These are phyloP conservation scores for Neocrepidodera transversa DNA, from an alignment of 2,888 invertebrate genomes.

Conservation along the genomic window DNA sequence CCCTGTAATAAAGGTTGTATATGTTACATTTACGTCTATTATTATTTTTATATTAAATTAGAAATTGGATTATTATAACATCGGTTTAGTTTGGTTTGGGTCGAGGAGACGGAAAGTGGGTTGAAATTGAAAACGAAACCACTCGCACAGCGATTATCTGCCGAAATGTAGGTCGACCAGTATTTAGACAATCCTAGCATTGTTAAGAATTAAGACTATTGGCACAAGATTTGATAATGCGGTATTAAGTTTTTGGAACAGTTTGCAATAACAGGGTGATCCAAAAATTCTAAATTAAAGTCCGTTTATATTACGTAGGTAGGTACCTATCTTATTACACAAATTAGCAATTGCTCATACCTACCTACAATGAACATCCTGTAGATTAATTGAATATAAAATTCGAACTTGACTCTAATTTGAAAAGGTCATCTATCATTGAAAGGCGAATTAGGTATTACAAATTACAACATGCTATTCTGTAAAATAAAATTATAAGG, in stretches of 20 bases:
- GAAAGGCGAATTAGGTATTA: constrained; percentile 11
- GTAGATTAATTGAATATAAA: not conserved
- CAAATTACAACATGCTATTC: constrained; percentile 14
- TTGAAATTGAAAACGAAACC: constrained; percentile 40
- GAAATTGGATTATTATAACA: constrained; percentile 8
- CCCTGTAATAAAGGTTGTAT: too few relatives aligned
- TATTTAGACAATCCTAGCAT: constrained; percentile 20
- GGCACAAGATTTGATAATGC: too few relatives aligned
- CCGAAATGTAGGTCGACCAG: constrained; percentile 38
- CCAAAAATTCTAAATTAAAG: too few relatives aligned
- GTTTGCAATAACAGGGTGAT: too few relatives aligned
- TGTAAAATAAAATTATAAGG: constrained; percentile 5
- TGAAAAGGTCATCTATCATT: too few relatives aligned
- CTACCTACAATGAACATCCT: not conserved
- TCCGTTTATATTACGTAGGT: too few relatives aligned
- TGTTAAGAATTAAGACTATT: constrained; percentile 5
- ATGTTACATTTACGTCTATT: too few relatives aligned
- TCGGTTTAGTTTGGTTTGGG: not conserved
- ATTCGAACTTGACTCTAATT: too few relatives aligned
- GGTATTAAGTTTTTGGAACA: too few relatives aligned
- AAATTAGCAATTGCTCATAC: not conserved
- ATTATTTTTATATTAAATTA: too few relatives aligned
- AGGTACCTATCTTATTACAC: too few relatives aligned
- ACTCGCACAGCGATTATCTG: constrained; percentile 35
- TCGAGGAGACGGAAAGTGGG: constrained; percentile 34